Base-by-base conservation (phyloP, 2,113 vertebrate species). In the Malurus melanocephalus region DNA sequence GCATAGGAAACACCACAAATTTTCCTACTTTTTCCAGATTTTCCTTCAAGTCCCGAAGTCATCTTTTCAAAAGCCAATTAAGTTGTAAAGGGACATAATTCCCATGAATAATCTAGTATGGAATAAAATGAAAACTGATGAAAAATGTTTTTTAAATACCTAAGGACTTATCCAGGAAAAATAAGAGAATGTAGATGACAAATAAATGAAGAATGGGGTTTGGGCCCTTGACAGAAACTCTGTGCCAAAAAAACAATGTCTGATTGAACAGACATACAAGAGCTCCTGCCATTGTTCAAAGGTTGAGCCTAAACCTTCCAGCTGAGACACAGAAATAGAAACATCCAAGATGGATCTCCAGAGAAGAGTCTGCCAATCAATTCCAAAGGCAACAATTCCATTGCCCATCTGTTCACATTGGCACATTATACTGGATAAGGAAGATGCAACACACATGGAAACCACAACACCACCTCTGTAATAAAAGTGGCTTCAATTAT, bases 81-180 rank as follows among this genome's bases (percentile, higher is more conserved):
- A 82, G n/a, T 95, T 95, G 93, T 93, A 95, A 94, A 96, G 91
- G 89, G 95, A 94, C 91, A 96, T 92, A 94, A 94, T 94, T 94
- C 93, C 94, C 91, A 92, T 89, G 60, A 85, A 85, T 45, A 94
- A 79, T 23, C 64, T 56, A 76, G 49, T 14, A 91, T 93, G 93
- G 79, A 95, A 13, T 57, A 89, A 46, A 73, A 95, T 83, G 85
- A 74, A 89, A 91, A 89, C 35, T 49, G 79, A 89, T 94, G 91
- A 87, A 92, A 90, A 93, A 91, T 87, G 78, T 45, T 89, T 90
- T 80, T 76, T 38, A 60, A 93, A 89, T 66, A 83, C 40, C 40
- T 80, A 87, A 87, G 72, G 87, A 78, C 45, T 92, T 79, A 35
- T 82, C 75, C 73, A 87, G 79, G 79, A 87, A 92, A 95, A 93